A percentile compares a stretch with the other conserved stretches of the same genome.
These are phyloP conservation scores for Gandaritis pyraliata DNA, from an alignment of 2,888 invertebrate species.

Conservation along the genomic window DNA sequence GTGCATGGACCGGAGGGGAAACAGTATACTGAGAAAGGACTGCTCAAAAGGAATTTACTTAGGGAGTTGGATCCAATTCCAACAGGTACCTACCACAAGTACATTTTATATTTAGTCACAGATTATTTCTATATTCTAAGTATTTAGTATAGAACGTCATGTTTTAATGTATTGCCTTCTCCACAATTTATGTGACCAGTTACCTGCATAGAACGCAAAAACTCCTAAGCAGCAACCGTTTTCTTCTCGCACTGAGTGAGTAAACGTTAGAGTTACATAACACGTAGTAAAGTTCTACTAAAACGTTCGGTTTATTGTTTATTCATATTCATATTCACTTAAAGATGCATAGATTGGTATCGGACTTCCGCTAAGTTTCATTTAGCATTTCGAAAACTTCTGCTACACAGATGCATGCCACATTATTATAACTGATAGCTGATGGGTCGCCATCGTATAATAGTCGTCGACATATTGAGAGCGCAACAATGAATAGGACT, in stretches of 20 bases:
- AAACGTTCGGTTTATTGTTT: background rate
- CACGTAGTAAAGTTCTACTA: background rate
- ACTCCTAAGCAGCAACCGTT: no score
- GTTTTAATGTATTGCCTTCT: no score
- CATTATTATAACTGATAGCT: constrained; percentile 13
- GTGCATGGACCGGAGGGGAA: constrained; percentile 60
- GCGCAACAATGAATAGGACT: constrained; percentile 48
- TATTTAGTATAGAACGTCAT: no score
- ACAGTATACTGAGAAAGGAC: constrained; percentile 57
- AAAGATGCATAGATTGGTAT: background rate
- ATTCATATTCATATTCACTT: background rate
- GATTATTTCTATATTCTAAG: no score
- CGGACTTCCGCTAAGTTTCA: constrained; percentile 4
- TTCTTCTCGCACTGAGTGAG: no score
- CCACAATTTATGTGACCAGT: no score
- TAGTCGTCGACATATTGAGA: constrained; percentile 54
- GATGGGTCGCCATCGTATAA: constrained; percentile 35
- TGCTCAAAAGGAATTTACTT: constrained; percentile 57
- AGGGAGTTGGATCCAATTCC: constrained; percentile 63
- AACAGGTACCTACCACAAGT: constrained; percentile 51
- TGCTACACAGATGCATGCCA: background rate
- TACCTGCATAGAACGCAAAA: no score
- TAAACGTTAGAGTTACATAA: no score
- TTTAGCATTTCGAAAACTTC: background rate
- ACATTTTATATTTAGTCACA: background rate